Evolutionary conservation across 2,888 invertebrate species (phyloP).

Genomic region (Polia nebulosa): DNA sequence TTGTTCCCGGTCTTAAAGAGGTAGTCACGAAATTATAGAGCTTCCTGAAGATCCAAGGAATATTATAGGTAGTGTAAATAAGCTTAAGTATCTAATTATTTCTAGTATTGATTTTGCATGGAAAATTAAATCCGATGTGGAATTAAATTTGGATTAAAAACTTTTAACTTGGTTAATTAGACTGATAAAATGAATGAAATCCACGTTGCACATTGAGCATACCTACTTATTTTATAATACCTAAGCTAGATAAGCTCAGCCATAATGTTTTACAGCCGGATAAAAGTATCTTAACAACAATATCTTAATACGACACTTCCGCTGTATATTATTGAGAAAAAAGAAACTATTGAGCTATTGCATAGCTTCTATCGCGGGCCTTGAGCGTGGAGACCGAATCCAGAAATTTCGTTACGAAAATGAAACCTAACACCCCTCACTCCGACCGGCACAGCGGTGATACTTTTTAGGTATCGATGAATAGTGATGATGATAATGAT

Average conservation of each 20-base stretch:
- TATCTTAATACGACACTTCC: conserved; percentile 32
- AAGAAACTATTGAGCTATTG: neutral
- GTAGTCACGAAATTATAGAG: conserved; percentile 11
- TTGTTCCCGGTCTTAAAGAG: conserved; percentile 18
- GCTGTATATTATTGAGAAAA: conserved; percentile 4
- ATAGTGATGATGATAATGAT: too few relatives aligned
- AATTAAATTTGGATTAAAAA: conserved; percentile 3
- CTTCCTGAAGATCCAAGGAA: neutral
- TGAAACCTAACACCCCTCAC: too few relatives aligned
- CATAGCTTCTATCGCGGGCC: too few relatives aligned
- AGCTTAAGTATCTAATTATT: too few relatives aligned
- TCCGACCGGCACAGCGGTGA: too few relatives aligned
- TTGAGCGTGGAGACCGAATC: too few relatives aligned
- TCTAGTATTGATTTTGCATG: neutral
- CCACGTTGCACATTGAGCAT: conserved; percentile 16
- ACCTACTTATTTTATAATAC: conserved; percentile 20
- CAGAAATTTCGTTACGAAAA: too few relatives aligned
- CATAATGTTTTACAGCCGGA: conserved; percentile 13
- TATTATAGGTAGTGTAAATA: too few relatives aligned
- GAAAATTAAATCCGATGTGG: neutral
- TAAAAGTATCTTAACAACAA: conserved; percentile 17
- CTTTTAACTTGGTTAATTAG: conserved; percentile 15
- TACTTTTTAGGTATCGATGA: too few relatives aligned
- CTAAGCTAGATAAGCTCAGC: conserved; percentile 34
- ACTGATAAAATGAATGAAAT: conserved; percentile 10